Evolutionary conservation across 2,888 invertebrate species (phyloP).

Genomic region (Agonopterix subpropinquella): DNA sequence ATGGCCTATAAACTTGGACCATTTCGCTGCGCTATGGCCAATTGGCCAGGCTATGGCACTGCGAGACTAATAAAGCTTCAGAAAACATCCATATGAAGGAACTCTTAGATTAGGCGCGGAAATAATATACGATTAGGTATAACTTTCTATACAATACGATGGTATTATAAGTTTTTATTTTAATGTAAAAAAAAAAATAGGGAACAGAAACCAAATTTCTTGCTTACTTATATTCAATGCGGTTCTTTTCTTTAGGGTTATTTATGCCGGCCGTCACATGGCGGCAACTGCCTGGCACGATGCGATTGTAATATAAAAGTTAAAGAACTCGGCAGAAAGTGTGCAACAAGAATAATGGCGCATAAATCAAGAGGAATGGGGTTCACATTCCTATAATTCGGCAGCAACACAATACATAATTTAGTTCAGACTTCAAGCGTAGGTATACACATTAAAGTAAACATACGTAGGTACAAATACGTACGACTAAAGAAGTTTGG

Average conservation of each 20-base stretch:
- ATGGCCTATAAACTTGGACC: conserved; percentile 24
- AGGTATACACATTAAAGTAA: conserved; percentile 15
- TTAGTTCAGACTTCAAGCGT: conserved; percentile 13
- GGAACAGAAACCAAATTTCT: too few species aligned
- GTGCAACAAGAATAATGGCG: conserved; percentile 19
- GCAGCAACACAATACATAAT: conserved; percentile 23
- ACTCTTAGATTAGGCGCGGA: background rate
- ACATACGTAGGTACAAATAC: conserved; percentile 7
- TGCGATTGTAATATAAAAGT: conserved; percentile 20
- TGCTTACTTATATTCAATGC: too few species aligned
- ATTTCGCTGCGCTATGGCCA: conserved; percentile 20
- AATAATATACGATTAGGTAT: too few species aligned
- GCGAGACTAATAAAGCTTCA: conserved; percentile 10
- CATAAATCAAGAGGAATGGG: conserved; percentile 29
- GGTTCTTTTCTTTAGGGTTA: background rate
- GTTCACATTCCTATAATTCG: conserved; percentile 18
- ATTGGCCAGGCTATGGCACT: conserved; percentile 8
- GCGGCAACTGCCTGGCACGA: conserved; percentile 18
- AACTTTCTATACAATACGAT: too few species aligned
- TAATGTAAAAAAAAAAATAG: background rate
- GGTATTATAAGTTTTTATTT: background rate
- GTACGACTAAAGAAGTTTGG: too few species aligned
- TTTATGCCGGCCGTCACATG: conserved; percentile 23
- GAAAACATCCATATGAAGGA: conserved; percentile 11
- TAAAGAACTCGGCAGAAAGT: conserved; percentile 14